Base-by-base conservation (phyloP, 2,113 vertebrate genomes). In the Physeter macrocephalus region DNA sequence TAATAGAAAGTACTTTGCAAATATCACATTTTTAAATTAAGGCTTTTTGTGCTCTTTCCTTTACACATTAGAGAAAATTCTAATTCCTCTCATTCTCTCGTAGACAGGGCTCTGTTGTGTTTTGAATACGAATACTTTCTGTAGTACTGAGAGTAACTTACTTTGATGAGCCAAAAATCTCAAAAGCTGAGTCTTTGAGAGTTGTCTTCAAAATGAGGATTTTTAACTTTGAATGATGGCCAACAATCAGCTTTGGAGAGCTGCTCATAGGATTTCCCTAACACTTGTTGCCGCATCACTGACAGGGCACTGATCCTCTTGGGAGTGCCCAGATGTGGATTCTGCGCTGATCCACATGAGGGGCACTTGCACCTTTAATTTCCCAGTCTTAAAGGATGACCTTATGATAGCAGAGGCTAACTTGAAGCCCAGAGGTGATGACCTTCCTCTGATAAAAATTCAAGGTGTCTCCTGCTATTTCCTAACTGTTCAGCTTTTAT, bases 351-450 rank as follows among this genome's bases (percentile, higher is more conserved):
- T 46, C 64, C 52, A 74, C 2, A 4, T 6, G n/a, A 90, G 10
- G 2, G 29, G 12, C 14, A 34, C 18, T 59, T 69, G n/a, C 14
- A 13, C 20, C 15, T 74, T 82, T 36, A 75, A 95, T 43, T 82
- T 94, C 54, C 39, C 18, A 21, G 17, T 34, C 57, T 92, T 95
- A 49, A 96, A 98, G 96, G 95, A 97, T 97, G 98, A 98, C 97
- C 97, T 41, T 96, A 95, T 98, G 97, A 98, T 99, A 98, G 98
- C 97, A 98, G 97, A 72, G 96, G 96, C 72, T n/a, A 97, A 98
- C 80, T 97, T 98, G 97, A 36, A 78, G 75, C 83, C 54, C 86
- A 57, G 78, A 66, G 57, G 14, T 90, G 64, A 74, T 61, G 95
- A 92, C 80, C 14, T 66, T 89, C 90, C 97, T 98, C 94, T 97